Percentiles rank a stretch among this genome's conserved stretches.
These are phyloP conservation scores for Perccottus glenii DNA, from an alignment of 2,113 vertebrate species.

Conservation along the genomic window DNA sequence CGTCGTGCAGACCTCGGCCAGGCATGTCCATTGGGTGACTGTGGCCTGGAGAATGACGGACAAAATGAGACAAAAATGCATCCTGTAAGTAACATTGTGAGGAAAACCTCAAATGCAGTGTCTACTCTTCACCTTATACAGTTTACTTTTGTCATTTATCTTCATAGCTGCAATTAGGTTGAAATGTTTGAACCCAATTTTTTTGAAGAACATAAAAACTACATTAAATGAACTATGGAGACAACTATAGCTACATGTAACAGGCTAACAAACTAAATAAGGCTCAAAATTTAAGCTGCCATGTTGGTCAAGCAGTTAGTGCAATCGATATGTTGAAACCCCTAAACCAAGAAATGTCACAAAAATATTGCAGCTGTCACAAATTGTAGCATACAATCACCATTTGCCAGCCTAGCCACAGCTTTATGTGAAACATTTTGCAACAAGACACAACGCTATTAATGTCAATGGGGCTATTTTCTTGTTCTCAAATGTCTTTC, in stretches of 20 bases:
- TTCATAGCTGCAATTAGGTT: no score
- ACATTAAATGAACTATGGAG: no score
- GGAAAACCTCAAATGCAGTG: background rate
- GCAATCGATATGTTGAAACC: background rate
- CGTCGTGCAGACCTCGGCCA: constrained; percentile 88
- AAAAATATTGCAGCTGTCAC: constrained; percentile 16
- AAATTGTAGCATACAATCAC: background rate
- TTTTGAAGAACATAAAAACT: no score
- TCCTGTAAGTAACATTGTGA: background rate
- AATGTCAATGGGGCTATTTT: background rate
- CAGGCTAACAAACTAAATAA: no score
- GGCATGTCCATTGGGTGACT: constrained; percentile 99
- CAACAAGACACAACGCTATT: background rate
- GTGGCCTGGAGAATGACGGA: constrained; percentile 82
- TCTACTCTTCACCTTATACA: no score
- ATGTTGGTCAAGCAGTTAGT: no score
- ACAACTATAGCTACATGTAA: no score
- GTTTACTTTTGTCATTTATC: no score
- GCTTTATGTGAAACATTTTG: background rate
- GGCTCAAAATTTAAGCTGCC: no score
- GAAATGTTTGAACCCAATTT: no score
- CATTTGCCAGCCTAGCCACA: constrained; percentile 6
- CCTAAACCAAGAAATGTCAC: constrained; percentile 8
- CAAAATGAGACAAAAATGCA: background rate
- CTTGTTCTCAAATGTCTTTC: constrained; percentile 13